These are phyloP conservation scores for Argentina silus DNA, from an alignment of 2,797 vertebrate genomes.

Conservation along the genomic window DNA sequence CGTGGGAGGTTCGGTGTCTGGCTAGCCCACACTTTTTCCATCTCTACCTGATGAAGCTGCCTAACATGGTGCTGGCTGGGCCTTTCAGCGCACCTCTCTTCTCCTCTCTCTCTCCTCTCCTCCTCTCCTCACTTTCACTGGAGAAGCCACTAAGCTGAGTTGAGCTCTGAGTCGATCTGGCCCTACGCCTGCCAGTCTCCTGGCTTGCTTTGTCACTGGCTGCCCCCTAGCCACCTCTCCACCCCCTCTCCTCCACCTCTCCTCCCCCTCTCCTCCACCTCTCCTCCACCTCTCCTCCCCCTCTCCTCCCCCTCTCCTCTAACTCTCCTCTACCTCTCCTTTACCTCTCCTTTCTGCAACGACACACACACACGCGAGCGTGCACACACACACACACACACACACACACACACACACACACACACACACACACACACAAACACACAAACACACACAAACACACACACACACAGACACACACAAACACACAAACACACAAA, in stretches of 20 bases:
- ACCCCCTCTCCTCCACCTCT: neutral
- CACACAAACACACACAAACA: conserved; percentile 3
- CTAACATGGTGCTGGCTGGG: conserved; percentile 32
- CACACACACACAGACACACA: too few relatives aligned
- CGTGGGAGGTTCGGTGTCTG: conserved; percentile 43
- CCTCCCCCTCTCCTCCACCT: conserved; percentile 12
- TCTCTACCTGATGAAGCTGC: conserved; percentile 75
- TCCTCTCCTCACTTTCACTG: conserved; percentile 76
- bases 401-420: too few relatives aligned
- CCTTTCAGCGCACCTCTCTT: conserved; percentile 49
- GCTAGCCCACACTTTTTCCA: conserved; percentile 72
- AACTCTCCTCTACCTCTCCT: too few relatives aligned
- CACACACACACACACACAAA: conserved; percentile 3
- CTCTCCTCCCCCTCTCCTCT: too few relatives aligned
- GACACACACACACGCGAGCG: too few relatives aligned
- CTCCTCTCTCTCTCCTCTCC: too few relatives aligned
- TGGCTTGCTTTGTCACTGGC: conserved; percentile 44
- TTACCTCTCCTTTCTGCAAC: too few relatives aligned
- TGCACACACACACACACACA: too few relatives aligned
- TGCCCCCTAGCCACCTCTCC: conserved; percentile 21
- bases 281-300: too few relatives aligned
- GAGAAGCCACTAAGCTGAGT: too few relatives aligned
- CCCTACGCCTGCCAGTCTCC: conserved; percentile 46
- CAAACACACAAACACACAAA: too few relatives aligned
- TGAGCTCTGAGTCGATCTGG: conserved; percentile 53